These are phyloP conservation scores for Lottia gigantea DNA, from an alignment of 2,888 invertebrate species.

Conservation along the genomic window DNA sequence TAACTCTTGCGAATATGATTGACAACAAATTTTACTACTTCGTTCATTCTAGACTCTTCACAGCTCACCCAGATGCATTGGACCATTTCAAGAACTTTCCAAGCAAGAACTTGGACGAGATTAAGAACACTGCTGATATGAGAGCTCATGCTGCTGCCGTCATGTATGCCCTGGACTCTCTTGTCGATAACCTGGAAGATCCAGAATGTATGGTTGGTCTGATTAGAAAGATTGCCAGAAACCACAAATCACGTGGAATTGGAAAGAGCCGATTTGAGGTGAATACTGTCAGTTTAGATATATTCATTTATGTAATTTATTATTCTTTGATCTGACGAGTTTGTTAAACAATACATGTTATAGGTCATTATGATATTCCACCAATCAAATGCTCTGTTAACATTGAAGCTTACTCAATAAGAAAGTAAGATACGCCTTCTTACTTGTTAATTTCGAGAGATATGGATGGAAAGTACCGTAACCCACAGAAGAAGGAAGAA, in stretches of 20 bases:
- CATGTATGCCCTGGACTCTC: conserved; percentile 3
- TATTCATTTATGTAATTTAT: too few relatives aligned
- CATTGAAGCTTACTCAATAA: too few relatives aligned
- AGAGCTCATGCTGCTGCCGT: conserved; percentile 2
- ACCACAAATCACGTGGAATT: background rate
- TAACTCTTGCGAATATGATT: too few relatives aligned
- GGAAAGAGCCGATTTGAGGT: background rate
- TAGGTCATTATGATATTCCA: too few relatives aligned
- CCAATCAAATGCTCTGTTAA: too few relatives aligned
- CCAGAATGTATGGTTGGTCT: conserved; percentile 1
- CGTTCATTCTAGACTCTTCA: background rate
- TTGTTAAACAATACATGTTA: too few relatives aligned
- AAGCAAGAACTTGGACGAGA: background rate
- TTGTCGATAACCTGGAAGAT: background rate
- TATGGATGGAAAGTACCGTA: too few relatives aligned
- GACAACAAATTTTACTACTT: too few relatives aligned
- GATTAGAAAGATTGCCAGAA: background rate
- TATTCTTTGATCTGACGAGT: too few relatives aligned
- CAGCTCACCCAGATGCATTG: background rate
- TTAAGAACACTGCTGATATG: background rate
- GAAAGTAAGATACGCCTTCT: too few relatives aligned
- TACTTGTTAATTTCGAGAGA: too few relatives aligned
- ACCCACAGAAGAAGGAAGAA: too few relatives aligned
- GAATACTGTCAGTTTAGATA: background rate
- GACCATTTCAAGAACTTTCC: background rate